Conservation (phyloP, 2,113 vertebrate genomes). For the Phoenicopterus ruber region DNA sequence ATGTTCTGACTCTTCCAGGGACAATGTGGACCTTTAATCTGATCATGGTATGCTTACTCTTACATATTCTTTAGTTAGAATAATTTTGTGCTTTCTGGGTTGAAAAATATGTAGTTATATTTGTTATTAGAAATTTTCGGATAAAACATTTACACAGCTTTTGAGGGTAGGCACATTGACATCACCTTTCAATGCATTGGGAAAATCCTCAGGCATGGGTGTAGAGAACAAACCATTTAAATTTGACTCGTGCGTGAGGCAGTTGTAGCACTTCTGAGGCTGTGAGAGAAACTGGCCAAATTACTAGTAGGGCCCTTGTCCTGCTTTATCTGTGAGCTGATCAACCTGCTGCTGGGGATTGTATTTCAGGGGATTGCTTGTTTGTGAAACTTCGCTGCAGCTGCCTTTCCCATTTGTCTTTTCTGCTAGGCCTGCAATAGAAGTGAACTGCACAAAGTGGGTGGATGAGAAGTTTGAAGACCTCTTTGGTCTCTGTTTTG, state of each 20-base stretch:
- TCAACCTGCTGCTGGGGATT: neutral
- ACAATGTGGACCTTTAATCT: neutral
- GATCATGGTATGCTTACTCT: neutral
- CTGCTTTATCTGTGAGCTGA: neutral
- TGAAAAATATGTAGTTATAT: neutral
- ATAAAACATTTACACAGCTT: neutral
- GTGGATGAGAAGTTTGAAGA: neutral
- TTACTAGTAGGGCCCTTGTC: neutral
- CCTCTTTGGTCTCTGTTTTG: neutral
- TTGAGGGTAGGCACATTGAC: neutral
- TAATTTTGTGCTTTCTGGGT: neutral
- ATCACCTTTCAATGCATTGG: neutral
- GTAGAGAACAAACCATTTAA: neutral
- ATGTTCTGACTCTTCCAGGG: neutral
- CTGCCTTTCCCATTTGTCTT: neutral
- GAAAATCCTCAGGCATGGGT: neutral
- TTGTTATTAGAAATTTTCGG: neutral
- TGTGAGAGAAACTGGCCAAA: neutral
- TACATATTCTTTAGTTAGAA: neutral
- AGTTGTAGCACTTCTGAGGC: neutral
- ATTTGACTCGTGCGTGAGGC: neutral
- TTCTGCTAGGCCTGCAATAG: neutral
- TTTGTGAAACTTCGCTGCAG: neutral
- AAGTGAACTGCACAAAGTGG: neutral
- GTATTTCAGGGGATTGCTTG: neutral